These are phyloP conservation scores for Macheiramphus alcinus DNA, from an alignment of 2,113 vertebrate species.

Conservation along the genomic window DNA sequence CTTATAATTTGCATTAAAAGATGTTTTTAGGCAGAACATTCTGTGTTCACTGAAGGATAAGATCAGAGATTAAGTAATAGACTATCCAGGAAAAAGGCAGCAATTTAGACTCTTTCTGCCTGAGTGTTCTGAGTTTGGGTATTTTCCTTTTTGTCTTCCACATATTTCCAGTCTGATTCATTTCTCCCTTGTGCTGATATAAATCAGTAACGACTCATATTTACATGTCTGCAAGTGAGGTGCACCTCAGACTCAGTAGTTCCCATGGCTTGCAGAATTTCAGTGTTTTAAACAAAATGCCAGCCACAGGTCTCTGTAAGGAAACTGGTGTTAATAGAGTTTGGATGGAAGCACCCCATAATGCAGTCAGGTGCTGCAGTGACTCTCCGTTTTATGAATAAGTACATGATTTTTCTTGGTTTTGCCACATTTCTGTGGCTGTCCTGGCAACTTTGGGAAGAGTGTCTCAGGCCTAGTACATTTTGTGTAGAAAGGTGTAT, in stretches of 20 bases:
- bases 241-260: background rate
- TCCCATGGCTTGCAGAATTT: background rate
- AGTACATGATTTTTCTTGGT: background rate
- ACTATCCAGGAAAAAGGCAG: constrained; percentile 24
- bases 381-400: background rate
- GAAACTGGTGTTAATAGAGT: background rate
- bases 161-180: background rate
- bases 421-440: background rate
- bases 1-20: constrained; percentile 81
- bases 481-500: background rate
- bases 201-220: background rate
- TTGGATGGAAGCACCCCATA: background rate
- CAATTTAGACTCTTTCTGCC: constrained; percentile 8
- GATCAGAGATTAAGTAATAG: constrained; percentile 75
- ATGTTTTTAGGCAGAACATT: constrained; percentile 78
- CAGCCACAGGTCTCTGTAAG: background rate
- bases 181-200: background rate
- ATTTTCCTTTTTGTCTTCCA: constrained; percentile 66
- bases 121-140: constrained; percentile 60
- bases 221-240: background rate
- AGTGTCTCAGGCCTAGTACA: background rate
- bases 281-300: background rate
- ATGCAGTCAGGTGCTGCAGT: background rate
- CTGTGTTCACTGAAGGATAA: constrained; percentile 65
- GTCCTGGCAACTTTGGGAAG: background rate